Conservation (phyloP, 2,888 invertebrate species). For the Leptothorax acervorum region DNA sequence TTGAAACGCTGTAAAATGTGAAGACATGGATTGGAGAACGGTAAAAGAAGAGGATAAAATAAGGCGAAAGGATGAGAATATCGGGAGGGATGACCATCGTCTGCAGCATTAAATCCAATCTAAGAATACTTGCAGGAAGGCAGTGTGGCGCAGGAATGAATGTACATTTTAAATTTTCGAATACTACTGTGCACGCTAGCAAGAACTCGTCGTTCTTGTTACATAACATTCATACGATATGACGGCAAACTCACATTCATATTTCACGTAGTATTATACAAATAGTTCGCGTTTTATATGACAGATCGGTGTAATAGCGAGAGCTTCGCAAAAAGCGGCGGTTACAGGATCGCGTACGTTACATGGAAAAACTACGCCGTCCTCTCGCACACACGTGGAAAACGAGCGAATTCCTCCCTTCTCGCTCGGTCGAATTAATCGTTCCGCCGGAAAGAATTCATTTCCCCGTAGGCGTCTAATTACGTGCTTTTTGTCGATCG, state of each 20-base stretch:
- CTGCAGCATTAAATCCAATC: not conserved
- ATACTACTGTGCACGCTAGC: not conserved
- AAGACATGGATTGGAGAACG: conserved; percentile 5
- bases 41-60: not conserved
- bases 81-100: not conserved
- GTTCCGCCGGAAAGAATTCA: conserved; percentile 78
- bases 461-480: conserved; percentile 76
- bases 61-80: not conserved
- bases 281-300: conserved; percentile 18
- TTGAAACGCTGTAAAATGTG: conserved; percentile 17
- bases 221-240: conserved; percentile 36
- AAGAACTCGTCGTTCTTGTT: conserved; percentile 12
- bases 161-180: conserved; percentile 19
- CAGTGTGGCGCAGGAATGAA: not conserved
- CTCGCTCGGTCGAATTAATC: conserved; percentile 69
- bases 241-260: conserved; percentile 6
- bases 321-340: not conserved
- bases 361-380: conserved; percentile 2
- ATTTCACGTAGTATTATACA: conserved; percentile 3
- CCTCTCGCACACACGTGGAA: not conserved
- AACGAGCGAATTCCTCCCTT: not conserved
- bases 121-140: not conserved
- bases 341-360: conserved; percentile 2
- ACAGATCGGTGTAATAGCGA: conserved; percentile 16
- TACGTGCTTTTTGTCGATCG: conserved; percentile 70